A percentile compares a stretch with the other conserved stretches of the same genome.
Conservation (phyloP, 2,888 invertebrate genomes). For the Minunthozetes semirufus region DNA sequence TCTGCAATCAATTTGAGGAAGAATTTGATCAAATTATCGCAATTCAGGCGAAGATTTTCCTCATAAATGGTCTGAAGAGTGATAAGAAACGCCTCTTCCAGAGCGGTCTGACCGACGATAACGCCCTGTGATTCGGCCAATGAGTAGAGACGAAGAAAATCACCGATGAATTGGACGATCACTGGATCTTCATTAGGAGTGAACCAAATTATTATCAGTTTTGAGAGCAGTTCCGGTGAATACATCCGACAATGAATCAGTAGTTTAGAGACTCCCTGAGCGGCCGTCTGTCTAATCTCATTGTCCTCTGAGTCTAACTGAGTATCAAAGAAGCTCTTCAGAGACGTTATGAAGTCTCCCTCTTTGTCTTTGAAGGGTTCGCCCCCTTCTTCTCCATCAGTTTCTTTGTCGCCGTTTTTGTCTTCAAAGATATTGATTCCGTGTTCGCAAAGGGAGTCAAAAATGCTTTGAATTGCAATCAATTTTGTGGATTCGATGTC, state of each 20-base stretch:
- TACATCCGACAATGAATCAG: constrained; percentile 60
- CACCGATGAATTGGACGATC: constrained; percentile 64
- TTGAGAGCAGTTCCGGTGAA: constrained; percentile 61
- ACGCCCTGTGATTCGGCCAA: constrained; percentile 16
- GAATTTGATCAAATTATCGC: constrained; percentile 2
- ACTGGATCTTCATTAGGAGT: constrained; percentile 66
- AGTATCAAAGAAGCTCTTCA: neutral
- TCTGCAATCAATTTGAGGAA: neutral
- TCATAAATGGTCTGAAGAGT: constrained; percentile 26
- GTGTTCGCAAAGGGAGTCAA: constrained; percentile 63
- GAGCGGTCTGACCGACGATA: constrained; percentile 27
- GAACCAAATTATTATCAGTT: constrained; percentile 70
- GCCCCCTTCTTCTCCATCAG: too few species aligned
- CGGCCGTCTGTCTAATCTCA: neutral
- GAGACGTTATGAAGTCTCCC: neutral
- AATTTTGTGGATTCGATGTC: constrained; percentile 54
- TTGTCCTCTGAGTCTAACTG: neutral
- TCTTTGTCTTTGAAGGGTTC: neutral
- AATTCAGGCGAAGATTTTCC: neutral
- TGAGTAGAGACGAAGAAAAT: constrained; percentile 58
- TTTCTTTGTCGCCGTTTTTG: neutral
- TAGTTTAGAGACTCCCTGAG: constrained; percentile 46
- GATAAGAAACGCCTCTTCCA: constrained; percentile 28
- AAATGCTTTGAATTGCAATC: constrained; percentile 59
- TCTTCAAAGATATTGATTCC: constrained; percentile 51